Conservation (phyloP, 1,140 invertebrate species). For the Caenorhabditis brenneri region DNA sequence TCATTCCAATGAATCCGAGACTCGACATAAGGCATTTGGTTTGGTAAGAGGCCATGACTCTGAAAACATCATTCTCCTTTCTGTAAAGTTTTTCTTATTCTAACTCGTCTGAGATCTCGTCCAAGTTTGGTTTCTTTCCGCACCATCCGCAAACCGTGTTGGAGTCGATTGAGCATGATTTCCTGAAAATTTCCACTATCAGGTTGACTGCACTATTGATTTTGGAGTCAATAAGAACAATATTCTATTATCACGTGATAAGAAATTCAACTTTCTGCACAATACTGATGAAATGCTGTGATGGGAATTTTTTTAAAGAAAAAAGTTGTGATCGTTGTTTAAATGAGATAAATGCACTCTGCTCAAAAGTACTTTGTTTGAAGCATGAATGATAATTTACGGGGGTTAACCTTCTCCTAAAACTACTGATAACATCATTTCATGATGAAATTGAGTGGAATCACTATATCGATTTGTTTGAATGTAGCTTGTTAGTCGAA, state of each 20-base stretch:
- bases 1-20: constrained; percentile 4
- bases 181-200: too few relatives aligned
- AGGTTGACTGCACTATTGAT: too few relatives aligned
- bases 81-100: not conserved
- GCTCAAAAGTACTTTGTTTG: too few relatives aligned
- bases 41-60: not conserved
- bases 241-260: not conserved
- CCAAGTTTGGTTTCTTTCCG: constrained; percentile 24
- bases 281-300: not conserved
- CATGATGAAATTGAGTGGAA: too few relatives aligned
- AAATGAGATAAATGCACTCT: too few relatives aligned
- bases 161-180: not conserved
- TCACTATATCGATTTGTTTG: too few relatives aligned
- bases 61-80: not conserved
- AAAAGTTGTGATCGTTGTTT: too few relatives aligned
- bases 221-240: not conserved
- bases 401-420: too few relatives aligned
- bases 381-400: too few relatives aligned
- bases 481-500: too few relatives aligned
- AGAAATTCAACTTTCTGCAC: not conserved
- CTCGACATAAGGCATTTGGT: constrained; percentile 21
- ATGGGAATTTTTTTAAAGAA: not conserved
- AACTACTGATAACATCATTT: too few relatives aligned
- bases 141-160: constrained; percentile 46
- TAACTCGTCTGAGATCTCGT: not conserved